Base-by-base conservation (phyloP, 1,140 invertebrate species). In the Galendromus occidentalis region DNA sequence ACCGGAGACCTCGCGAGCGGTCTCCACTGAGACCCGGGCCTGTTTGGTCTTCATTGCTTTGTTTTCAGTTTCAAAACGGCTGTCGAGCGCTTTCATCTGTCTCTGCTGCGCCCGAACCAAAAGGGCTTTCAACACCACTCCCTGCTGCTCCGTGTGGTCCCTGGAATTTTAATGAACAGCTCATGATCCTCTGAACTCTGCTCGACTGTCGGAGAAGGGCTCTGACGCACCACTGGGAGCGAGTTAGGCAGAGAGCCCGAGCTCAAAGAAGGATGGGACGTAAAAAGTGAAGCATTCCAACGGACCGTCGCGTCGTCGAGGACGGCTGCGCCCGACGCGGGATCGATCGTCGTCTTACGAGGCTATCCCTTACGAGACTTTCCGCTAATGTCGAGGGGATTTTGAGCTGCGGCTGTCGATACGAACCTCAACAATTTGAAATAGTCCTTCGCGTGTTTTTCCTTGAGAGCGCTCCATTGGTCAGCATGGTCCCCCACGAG, bases 1-100 rank as follows among this genome's bases (percentile, higher is more conserved):
- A 74, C 86, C 91, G 72, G 85, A 82, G 1, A 97, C 90, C 75
- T 93, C 90, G 77, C 91, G 91, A 70, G 86, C 90, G 18, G 93
- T 96, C 73, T 98, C 95, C 64, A 98, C 92, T 17, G 91, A 94
- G 66, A 89, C 83, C 76, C 93, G 95, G 0, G 94, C 92, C 76
- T 99, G 96, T 59, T 84, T 82, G 0, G 86, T 82, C 74, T 95
- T 97, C 82, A 99, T 84, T 68, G 98, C 94, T 76, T 98, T 98
- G 69, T 90, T 84, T 73, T 98, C 94, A 64, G 87, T 88, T 73
- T 1, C 75, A 72, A 20, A 88, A 73, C 88, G 86, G 12, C 81
- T 83, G 71, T 91, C 86, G 2, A 96, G 76, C 73, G 93, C 87
- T 73, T 94, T 93, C 72, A 92, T 82, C 75, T 99, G 95, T 1